Conservation (phyloP, 2,113 vertebrate species). For the Laticauda laticaudata region DNA sequence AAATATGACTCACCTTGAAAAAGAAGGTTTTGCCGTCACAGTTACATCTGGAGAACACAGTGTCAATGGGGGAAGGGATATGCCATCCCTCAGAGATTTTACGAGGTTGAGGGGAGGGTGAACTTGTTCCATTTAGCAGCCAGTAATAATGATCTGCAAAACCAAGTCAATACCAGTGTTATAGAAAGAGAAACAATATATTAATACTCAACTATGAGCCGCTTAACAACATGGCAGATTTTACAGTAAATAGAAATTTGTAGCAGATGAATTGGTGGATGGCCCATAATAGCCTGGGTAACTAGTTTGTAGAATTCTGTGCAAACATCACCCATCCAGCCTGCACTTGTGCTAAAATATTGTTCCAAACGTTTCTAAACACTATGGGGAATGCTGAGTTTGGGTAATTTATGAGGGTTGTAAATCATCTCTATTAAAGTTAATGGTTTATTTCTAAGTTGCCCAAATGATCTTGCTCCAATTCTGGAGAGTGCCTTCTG, state of each 20-base stretch:
- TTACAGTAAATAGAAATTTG: background rate
- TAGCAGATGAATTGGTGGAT: background rate
- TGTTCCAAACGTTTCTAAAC: background rate
- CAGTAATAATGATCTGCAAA: constrained; percentile 90
- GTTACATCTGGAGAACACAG: constrained; percentile 92
- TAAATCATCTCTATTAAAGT: background rate
- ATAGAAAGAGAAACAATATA: background rate
- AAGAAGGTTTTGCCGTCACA: constrained; percentile 94
- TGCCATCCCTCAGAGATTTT: constrained; percentile 87
- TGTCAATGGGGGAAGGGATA: constrained; percentile 90
- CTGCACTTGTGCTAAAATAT: background rate
- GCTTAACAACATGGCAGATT: background rate
- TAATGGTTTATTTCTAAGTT: background rate
- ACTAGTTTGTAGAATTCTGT: background rate
- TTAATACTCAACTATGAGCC: background rate
- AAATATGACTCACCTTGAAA: constrained; percentile 79
- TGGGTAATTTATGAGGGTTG: background rate
- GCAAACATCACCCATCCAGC: background rate
- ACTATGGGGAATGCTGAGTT: background rate
- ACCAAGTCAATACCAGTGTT: background rate
- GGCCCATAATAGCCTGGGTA: no score
- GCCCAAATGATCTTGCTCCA: background rate
- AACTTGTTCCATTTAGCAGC: constrained; percentile 74
- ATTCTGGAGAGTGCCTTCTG: background rate
- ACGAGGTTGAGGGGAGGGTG: constrained; percentile 71